These are phyloP conservation scores for Pelobates fuscus DNA, from an alignment of 2,113 vertebrate species.

Conservation along the genomic window DNA sequence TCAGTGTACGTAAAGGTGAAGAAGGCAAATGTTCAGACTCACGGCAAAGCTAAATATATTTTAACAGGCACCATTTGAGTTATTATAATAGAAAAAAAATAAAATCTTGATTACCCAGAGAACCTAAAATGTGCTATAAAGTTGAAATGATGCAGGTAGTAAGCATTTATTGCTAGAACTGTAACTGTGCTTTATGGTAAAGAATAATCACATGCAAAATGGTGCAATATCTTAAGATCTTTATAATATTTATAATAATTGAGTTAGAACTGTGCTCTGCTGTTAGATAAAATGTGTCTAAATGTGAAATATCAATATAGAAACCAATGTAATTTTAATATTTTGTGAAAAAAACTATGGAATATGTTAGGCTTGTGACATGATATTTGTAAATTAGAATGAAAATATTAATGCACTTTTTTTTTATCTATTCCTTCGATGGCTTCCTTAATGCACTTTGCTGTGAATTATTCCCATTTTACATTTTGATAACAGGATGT, in stretches of 20 bases:
- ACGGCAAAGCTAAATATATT: not conserved
- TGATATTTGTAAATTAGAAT: not conserved
- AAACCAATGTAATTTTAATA: too few relatives aligned
- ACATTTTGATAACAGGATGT: too few relatives aligned
- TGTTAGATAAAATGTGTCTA: not conserved
- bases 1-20: too few relatives aligned
- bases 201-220: not conserved
- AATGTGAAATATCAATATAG: not conserved
- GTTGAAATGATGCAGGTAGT: slow-evolving; percentile 4
- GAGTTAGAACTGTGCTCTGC: not conserved
- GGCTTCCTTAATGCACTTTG: too few relatives aligned
- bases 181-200: slow-evolving; percentile 14
- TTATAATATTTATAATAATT: slow-evolving; percentile 4
- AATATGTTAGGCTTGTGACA: not conserved
- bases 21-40: not conserved
- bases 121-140: not conserved
- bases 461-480: too few relatives aligned
- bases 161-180: slow-evolving; percentile 10
- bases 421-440: too few relatives aligned
- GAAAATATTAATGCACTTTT: too few relatives aligned
- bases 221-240: not conserved
- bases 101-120: slow-evolving; percentile 1
- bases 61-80: slow-evolving; percentile 9
- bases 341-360: not conserved
- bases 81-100: slow-evolving; percentile 20